A percentile compares a stretch with the other conserved stretches of the same genome.
Conservation (phyloP, 2,888 invertebrate genomes). For the Teleiodes luculella region DNA sequence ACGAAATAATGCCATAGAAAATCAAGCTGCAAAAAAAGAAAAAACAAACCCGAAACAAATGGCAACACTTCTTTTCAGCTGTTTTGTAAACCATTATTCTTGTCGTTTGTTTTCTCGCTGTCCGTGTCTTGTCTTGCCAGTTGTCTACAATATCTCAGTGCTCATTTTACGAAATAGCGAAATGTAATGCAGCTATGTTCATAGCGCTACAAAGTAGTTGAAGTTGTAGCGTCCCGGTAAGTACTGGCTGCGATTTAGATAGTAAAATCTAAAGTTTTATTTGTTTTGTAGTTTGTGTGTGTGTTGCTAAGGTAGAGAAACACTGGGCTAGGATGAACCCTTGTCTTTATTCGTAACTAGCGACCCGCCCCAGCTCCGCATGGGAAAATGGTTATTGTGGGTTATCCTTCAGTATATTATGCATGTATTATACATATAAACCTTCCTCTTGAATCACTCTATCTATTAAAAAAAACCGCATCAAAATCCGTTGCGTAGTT, state of each 20-base stretch:
- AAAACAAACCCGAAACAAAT: neutral
- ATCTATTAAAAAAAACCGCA: too few relatives aligned
- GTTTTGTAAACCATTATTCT: constrained; percentile 7
- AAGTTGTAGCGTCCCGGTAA: neutral
- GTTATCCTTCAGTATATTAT: too few relatives aligned
- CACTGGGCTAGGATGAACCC: too few relatives aligned
- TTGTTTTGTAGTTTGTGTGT: too few relatives aligned
- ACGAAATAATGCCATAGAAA: constrained; percentile 2
- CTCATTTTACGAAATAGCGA: neutral
- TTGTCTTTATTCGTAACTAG: too few relatives aligned
- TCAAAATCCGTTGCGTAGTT: too few relatives aligned
- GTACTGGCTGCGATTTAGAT: neutral
- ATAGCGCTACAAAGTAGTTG: neutral
- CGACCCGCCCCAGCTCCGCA: too few relatives aligned
- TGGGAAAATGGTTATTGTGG: too few relatives aligned
- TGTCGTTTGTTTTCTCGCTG: constrained; percentile 1
- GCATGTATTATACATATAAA: too few relatives aligned
- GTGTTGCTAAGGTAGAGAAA: too few relatives aligned
- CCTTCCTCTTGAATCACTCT: too few relatives aligned
- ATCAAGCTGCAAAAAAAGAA: neutral
- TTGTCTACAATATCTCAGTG: neutral
- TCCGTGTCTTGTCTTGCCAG: constrained; percentile 3
- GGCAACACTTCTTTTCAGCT: neutral
- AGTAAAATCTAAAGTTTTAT: too few relatives aligned
- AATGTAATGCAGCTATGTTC: neutral